A percentile compares a stretch with the other conserved stretches of the same genome.
These are phyloP conservation scores for Agapostemon virescens DNA, from an alignment of 2,888 invertebrate genomes.

Conservation along the genomic window DNA sequence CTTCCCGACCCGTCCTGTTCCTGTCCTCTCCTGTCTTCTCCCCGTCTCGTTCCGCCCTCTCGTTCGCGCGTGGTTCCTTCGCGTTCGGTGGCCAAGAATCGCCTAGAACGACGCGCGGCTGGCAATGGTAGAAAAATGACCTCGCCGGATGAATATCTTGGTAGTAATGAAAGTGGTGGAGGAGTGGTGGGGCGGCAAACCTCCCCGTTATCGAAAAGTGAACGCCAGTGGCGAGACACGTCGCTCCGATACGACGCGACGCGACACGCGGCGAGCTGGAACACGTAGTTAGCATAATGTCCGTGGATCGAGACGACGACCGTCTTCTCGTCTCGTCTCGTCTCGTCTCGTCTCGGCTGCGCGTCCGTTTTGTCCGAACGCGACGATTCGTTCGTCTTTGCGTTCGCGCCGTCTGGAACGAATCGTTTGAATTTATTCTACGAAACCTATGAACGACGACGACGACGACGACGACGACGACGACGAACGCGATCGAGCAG, in stretches of 20 bases:
- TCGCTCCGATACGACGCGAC: not conserved
- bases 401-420: not conserved
- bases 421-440: too few species aligned
- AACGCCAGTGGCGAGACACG: slow-evolving; percentile 36
- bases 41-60: not conserved
- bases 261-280: not conserved
- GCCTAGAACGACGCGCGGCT: slow-evolving; percentile 70
- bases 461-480: too few species aligned
- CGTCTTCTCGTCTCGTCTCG: too few species aligned
- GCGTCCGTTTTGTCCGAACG: too few species aligned
- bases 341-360: too few species aligned
- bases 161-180: slow-evolving; percentile 55
- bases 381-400: not conserved
- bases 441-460: not conserved
- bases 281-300: slow-evolving; percentile 29
- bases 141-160: slow-evolving; percentile 62
- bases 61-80: slow-evolving; percentile 39
- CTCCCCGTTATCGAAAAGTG: slow-evolving; percentile 68
- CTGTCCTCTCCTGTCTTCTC: too few species aligned
- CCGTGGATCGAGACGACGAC: not conserved
- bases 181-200: slow-evolving; percentile 65
- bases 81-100: slow-evolving; percentile 65
- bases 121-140: slow-evolving; percentile 73
- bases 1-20: too few species aligned
- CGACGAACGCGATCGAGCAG: too few species aligned